Evolutionary conservation across 2,797 vertebrate genomes (phyloP), one percentile per base, ranked within the genome.

Genomic region (Enteromius treurensis): DNA sequence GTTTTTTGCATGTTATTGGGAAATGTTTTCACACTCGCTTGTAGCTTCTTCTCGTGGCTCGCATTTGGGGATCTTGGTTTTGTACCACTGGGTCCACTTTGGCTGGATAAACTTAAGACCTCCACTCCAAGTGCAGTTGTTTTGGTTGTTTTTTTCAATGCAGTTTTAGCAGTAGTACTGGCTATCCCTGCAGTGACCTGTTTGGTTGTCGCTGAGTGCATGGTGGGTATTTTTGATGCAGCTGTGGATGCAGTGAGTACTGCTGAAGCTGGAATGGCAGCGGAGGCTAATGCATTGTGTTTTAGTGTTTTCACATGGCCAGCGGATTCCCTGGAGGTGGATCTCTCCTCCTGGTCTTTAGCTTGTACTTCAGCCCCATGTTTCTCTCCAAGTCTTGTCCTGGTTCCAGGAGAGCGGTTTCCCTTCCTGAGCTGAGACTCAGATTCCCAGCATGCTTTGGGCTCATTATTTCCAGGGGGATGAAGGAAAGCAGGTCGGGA

Each of bases 1-100:
- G 82, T 58, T 70, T 84, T 78, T 19, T 81, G 62, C 68, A 67
- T 80, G 42, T 77, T 78, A 21, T 42, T 77, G 8, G 85, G 32
- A 19, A 74, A 74, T 17, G n/a, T 4, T 79, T 79, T 80, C 0
- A 17, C 80, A 49, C 14, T 51, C 0, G 55, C 9, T 37, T 65
- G 70, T 21, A 71, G 67, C 40, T 68, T 80, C 34, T 21, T 64
- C 37, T 65, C 49, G 45, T 71, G 34, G 51, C 4, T 81, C 9
- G 19, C 67, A 75, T 69, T 78, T 32, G 79, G 60, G 49, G 70
- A 62, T 53, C 40, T 76, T 1, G 73, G 26, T 58, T 77, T 86
- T 53, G 19, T 10, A 11, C 77, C 80, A 45, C 68, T 55, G 23
- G n/a, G 6, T 65, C 68, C 49, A 64, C 23, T 32, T 6, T 65